Evolutionary conservation across 2,113 vertebrate species (phyloP).

Genomic region (Boleophthalmus pectinirostris): DNA sequence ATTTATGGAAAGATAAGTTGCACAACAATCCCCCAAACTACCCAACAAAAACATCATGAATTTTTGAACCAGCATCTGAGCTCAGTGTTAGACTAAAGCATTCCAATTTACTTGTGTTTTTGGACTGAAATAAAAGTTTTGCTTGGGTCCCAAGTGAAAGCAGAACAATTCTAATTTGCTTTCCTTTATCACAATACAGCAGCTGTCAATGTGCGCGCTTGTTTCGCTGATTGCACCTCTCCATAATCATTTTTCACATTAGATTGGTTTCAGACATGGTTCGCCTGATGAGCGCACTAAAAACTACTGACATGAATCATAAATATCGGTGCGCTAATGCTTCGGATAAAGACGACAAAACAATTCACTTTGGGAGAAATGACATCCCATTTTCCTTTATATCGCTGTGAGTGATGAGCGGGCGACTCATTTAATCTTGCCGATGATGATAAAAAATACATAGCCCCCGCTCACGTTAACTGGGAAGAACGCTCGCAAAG

Average conservation of each 20-base stretch:
- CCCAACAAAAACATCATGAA: background rate
- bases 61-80: background rate
- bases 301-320: conserved; percentile 18
- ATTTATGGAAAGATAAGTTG: background rate
- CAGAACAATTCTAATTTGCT: conserved; percentile 34
- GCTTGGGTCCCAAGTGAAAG: conserved; percentile 33
- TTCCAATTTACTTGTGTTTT: background rate
- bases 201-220: conserved; percentile 18
- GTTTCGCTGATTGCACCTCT: conserved; percentile 4
- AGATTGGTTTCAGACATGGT: conserved; percentile 5
- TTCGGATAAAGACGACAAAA: conserved; percentile 15
- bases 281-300: conserved; percentile 2
- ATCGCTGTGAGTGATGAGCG: conserved; percentile 34
- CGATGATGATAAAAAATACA: conserved; percentile 49
- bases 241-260: conserved; percentile 13
- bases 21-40: background rate
- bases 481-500: conserved; percentile 42
- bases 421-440: conserved; percentile 33
- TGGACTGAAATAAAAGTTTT: conserved; percentile 21
- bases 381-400: conserved; percentile 16
- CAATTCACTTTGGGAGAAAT: conserved; percentile 11
- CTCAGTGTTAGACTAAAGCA: background rate
- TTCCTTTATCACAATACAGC: conserved; percentile 40
- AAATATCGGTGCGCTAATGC: conserved; percentile 21
- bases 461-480: conserved; percentile 31